Evolutionary conservation across 2,113 vertebrate genomes (phyloP), one percentile per base, ranked within the genome.

Genomic region (Crotalus helleri): DNA sequence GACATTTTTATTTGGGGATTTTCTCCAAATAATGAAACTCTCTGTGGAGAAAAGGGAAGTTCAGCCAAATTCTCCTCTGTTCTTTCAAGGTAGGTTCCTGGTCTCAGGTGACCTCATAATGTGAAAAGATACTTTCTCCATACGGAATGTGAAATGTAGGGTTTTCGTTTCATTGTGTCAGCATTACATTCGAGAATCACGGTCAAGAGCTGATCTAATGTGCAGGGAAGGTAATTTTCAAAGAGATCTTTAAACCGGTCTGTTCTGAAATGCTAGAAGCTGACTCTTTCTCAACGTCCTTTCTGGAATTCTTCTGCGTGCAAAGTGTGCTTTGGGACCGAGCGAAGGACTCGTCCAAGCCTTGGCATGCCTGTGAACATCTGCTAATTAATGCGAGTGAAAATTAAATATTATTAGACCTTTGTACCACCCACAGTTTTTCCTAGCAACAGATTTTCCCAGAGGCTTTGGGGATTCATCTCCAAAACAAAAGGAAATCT

Each of bases 41-140:
- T 95, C 94, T 88, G 90, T 92, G 94, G 92, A 95, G 88, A 23
- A 59, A 69, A 91, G 54, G 44, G 64, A 91, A 39, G 21, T 90
- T 55, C 5, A 26, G 55, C 55, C 57, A 74, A 7, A 92, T 94
- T 95, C 57, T 46, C 90, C 87, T 90, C 94, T 88, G 5, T 51
- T 49, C 33, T 91, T 3, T 0, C 39, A 9, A 0, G 0, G 51
- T 92, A 88, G 69, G 94, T 94, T 85, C 54, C 4, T 54, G 46
- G 1, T 54, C 46, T 11, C 54, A 90, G 90, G 90, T 88, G 92
- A 59, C 85, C 81, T 57, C n/a, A 91, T n/a, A 59, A 91, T 26
- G 29, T 91, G 54, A 93, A 59, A 57, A 44, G 5, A 51, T 23
- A 93, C 49, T 3, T 23, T 90, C 93, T 95, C 91, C 88, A 90